Evolutionary conservation across 2,113 vertebrate genomes (phyloP), one percentile per base, ranked within the genome.

Genomic region (Rhagologus leucostigma): DNA sequence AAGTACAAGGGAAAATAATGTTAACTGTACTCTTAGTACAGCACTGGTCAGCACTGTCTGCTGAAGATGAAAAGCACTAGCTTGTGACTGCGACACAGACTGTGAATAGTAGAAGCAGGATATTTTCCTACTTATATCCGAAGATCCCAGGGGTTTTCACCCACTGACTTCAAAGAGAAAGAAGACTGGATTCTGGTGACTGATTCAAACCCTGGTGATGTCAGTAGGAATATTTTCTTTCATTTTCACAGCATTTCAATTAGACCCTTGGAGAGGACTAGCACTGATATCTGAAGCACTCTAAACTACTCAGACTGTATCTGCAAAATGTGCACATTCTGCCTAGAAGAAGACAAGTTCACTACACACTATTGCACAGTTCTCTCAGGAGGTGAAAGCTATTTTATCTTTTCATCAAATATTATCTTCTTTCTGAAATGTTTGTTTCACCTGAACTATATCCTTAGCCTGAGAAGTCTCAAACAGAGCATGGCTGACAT

Each of bases 331-430:
- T 77, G 46, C 39, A 39, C 47, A 27, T 65, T 94, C 81, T 89
- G 41, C 33, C 67, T 79, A 39, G 63, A 63, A 92, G 49, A 64
- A 87, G 56, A 60, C 42, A 83, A 63, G 63, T 80, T 93, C 63
- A 69, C 53, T 67, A 42, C 39, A 27, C 65, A 32, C 21, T 80
- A 33, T 68, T 62, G 65, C 67, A 79, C 26, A 17, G 53, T 83
- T 91, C 39, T 80, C 75, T 88, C 33, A 44, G 90, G 75, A 94
- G 46, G 49, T 55, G 55, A 85, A 96, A 93, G 42, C 30, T 91
- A 23, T 85, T 96, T 82, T 63, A 85, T 95, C 42, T 95, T 87
- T 86, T 94, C 30, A 90, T 88, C 68, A 91, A 84, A 91, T 94
- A 90, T 62, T 84, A 46, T 69, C 65, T 96, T 91, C 29, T 87